Conservation (phyloP, 2,888 invertebrate species). For the Rhabditophanes sp. region DNA sequence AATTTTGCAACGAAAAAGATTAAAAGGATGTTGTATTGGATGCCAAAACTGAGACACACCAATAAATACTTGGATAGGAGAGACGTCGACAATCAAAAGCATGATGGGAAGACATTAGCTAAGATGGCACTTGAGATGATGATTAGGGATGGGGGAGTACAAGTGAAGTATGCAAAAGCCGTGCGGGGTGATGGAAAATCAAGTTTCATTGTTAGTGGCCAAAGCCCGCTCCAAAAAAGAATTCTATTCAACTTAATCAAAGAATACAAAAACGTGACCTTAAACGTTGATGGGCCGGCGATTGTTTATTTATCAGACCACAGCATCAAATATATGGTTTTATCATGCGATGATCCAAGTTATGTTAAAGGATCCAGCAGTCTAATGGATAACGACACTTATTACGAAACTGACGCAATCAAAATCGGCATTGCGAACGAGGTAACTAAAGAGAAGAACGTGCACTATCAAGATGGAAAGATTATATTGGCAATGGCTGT, state of each 20-base stretch:
- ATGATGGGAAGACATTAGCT: slow-evolving; percentile 24
- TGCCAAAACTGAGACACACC: slow-evolving; percentile 74
- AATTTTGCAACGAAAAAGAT: slow-evolving; percentile 50
- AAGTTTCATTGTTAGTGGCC: slow-evolving; percentile 33
- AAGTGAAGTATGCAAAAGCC: slow-evolving; percentile 21
- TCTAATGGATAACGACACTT: neutral
- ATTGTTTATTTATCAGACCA: too few relatives aligned
- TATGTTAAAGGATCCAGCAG: slow-evolving; percentile 14
- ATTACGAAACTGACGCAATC: too few relatives aligned
- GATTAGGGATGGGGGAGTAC: slow-evolving; percentile 35
- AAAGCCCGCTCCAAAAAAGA: slow-evolving; percentile 25
- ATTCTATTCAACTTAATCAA: slow-evolving; percentile 15
- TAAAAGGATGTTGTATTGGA: slow-evolving; percentile 54
- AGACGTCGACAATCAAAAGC: slow-evolving; percentile 20
- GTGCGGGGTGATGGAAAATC: too few relatives aligned
- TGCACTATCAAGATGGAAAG: slow-evolving; percentile 33
- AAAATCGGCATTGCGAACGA: slow-evolving; percentile 6
- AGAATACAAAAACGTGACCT: slow-evolving; percentile 10
- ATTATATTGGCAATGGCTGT: slow-evolving; percentile 26
- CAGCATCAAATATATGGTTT: too few relatives aligned
- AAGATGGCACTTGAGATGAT: slow-evolving; percentile 38
- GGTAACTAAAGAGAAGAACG: slow-evolving; percentile 10
- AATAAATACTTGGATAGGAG: slow-evolving; percentile 65
- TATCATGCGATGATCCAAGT: slow-evolving; percentile 17
- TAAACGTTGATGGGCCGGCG: slow-evolving; percentile 32